Base-by-base conservation (phyloP, 2,113 vertebrate genomes). In the Phalacrocorax pelagicus region DNA sequence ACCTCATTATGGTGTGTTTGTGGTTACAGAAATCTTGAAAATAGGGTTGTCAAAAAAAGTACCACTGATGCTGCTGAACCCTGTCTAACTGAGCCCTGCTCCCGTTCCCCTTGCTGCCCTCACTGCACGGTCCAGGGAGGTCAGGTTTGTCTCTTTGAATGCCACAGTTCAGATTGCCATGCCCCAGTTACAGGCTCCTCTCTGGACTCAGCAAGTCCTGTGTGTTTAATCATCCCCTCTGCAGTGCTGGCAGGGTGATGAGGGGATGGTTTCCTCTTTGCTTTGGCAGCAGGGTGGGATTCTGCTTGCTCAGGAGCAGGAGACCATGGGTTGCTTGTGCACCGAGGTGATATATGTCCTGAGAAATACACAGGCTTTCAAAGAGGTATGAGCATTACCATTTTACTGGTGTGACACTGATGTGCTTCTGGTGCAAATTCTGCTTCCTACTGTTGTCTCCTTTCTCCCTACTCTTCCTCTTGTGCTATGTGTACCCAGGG, bases 271-370 rank as follows among this genome's bases (percentile, higher is more conserved):
- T 86, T 91, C 75, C 58, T 63, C 63, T 67, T 40, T 75, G 27
- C n/a, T 92, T 27, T 36, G 21, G 16, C 62, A 71, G 61, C 66
- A 80, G 54, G 36, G 32, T 23, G 6, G n/a, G 62, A 69, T 91
- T 86, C 34, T 82, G 36, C 75, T 86, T 62, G 32, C 58, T 81
- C 58, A 42, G 87, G 58, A 88, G 27, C 2, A 3, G 84, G 20
- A 69, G 29, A 17, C 54, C 77, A 34, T 0, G 0, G 49, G 9
- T 65, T 1, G 0, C 34, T 66, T 87, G 49, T 73, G 46, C 72
- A 59, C 22, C 0, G 0, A 65, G 47, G 7, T 59, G 44, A 65
- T 77, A 4, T 30, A 32, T 10, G 12, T n/a, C 58, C 63, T 73
- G 40, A 55, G 49, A 65, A 73, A 51, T 8, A n/a, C 6, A 4